Evolutionary conservation across 2,888 invertebrate species (phyloP), one percentile per base, ranked within the genome.

Genomic region (Platypus cylindrus): DNA sequence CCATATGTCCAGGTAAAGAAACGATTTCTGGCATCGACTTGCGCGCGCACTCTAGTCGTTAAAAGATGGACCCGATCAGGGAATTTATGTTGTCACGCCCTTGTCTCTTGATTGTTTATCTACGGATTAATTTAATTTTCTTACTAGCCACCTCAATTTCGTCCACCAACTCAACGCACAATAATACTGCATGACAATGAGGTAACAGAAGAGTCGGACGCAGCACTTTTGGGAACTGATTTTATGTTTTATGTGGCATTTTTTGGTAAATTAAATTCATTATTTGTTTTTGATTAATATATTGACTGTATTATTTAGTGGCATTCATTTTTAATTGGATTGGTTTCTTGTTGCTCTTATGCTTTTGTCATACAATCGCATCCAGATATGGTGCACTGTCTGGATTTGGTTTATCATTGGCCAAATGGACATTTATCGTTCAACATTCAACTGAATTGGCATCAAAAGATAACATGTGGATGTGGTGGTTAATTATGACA

Each of bases 261-360:
- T 64, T 76, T 90, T 54, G 78, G 84, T 85, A 65, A 66, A 64
- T 44, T 8, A 8, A 9, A 14, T 13, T 27, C 3, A 27, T 15
- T 14, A 8, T 14, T 27, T 11, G 27, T 14, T 11, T 15, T 8
- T 20, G 20, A 20, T 20, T 7, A 7, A 20, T 7, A 7, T 20
- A 20, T 9, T 20, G 7, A 32, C 17, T 30, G 16, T 38, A 20
- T 45, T 43, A 66, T 67, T 28, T 66, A 85, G 90, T 90, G 60
- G 85, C 91, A 49, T 91, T 93, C 67, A 74, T 91, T 30, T 91
- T 93, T 67, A 93, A 93, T 66, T 93, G 91, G 91, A 79, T 93
- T 56, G 93, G 93, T 9, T 90, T 93, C 61, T 66, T 93, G 48
- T 70, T 90, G 56, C 70, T 90, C 48, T 83, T 91, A 74, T 93